A percentile compares a stretch with the other conserved stretches of the same genome.
Conservation (phyloP, 2,797 vertebrate species). For the Phyllotis vaccarum region DNA sequence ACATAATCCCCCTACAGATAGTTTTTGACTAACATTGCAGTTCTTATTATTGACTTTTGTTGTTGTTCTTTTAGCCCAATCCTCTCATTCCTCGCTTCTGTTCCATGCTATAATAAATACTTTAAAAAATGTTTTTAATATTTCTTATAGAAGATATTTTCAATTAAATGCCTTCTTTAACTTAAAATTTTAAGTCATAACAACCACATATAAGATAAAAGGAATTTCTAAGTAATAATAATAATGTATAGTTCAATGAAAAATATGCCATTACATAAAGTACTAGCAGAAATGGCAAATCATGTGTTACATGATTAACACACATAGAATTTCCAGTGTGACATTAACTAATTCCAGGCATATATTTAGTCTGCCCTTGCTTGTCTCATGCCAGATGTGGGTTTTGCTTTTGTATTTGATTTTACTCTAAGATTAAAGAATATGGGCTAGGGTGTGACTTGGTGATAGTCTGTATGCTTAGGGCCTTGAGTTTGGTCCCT, state of each 20-base stretch:
- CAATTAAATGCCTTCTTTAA: not conserved
- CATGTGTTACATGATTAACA: too few species aligned
- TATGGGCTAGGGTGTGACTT: not conserved
- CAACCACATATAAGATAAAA: not conserved
- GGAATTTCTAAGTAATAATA: not conserved
- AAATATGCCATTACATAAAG: not conserved
- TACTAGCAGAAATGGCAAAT: not conserved
- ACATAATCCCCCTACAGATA: too few species aligned
- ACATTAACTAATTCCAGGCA: not conserved
- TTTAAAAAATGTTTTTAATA: slow-evolving; percentile 19
- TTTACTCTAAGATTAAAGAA: slow-evolving; percentile 18
- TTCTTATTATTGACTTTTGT: not conserved
- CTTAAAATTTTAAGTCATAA: not conserved
- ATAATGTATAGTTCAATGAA: not conserved
- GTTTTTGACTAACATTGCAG: not conserved
- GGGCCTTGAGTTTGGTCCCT: not conserved
- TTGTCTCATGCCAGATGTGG: not conserved
- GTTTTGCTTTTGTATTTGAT: not conserved
- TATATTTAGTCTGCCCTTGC: not conserved
- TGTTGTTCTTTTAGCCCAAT: not conserved
- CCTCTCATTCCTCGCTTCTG: not conserved
- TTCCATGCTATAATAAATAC: not conserved
- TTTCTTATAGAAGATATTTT: not conserved
- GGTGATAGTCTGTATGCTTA: not conserved
- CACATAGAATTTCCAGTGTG: not conserved